A percentile compares a stretch with the other conserved stretches of the same genome.
These are phyloP conservation scores for Episyrphus balteatus DNA, from an alignment of 1,140 invertebrate genomes.

Conservation along the genomic window DNA sequence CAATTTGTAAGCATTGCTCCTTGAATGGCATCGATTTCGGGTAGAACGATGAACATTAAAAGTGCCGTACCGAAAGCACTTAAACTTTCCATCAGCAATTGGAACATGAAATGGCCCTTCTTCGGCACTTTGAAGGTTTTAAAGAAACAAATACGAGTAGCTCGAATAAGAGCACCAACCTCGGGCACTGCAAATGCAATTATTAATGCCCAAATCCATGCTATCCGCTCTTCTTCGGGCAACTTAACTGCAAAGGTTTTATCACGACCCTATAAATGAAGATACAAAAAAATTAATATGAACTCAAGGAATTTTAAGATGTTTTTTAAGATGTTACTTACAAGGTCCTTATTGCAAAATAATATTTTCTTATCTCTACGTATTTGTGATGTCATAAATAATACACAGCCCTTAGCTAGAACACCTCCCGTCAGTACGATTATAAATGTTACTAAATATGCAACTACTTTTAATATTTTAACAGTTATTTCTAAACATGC, in stretches of 20 bases:
- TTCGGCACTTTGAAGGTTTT: slow-evolving; percentile 54
- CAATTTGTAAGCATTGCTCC: slow-evolving; percentile 91
- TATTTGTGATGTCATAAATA: slow-evolving; percentile 87
- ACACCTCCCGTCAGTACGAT: slow-evolving; percentile 74
- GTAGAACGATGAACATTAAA: slow-evolving; percentile 76
- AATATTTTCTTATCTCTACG: slow-evolving; percentile 57
- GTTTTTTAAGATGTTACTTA: slow-evolving; percentile 37
- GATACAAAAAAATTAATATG: background rate
- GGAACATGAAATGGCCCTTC: slow-evolving; percentile 36
- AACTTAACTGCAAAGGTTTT: slow-evolving; percentile 67
- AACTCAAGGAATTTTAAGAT: background rate
- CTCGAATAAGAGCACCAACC: slow-evolving; percentile 71
- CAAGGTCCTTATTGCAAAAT: slow-evolving; percentile 76
- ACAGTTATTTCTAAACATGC: slow-evolving; percentile 75
- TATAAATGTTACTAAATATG: slow-evolving; percentile 73
- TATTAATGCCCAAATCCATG: slow-evolving; percentile 88
- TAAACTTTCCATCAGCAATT: slow-evolving; percentile 72
- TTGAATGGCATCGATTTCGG: slow-evolving; percentile 82
- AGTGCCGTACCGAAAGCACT: slow-evolving; percentile 77
- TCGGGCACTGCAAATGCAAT: slow-evolving; percentile 80
- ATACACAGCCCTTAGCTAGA: slow-evolving; percentile 71
- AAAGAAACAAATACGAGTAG: slow-evolving; percentile 80
- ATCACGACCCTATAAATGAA: slow-evolving; percentile 54
- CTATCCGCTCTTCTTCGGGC: slow-evolving; percentile 71
- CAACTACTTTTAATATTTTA: slow-evolving; percentile 72